Conservation (phyloP, 2,888 invertebrate genomes). For the Ochropleura leucogaster region DNA sequence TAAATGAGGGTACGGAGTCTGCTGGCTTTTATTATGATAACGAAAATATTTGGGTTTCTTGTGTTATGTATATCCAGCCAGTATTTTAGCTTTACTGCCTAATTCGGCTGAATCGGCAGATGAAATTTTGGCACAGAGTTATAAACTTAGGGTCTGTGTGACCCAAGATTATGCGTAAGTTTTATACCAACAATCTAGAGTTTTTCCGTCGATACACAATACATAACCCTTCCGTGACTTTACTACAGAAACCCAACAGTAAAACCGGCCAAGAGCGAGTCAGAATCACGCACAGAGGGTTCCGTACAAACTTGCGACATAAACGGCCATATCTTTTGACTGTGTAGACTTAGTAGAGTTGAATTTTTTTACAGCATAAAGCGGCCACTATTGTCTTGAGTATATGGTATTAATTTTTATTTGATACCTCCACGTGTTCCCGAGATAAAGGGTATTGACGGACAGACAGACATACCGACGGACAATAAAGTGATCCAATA, state of each 20-base stretch:
- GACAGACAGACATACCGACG: too few relatives aligned
- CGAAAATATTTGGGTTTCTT: conserved; percentile 28
- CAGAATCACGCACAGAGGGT: too few relatives aligned
- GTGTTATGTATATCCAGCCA: neutral
- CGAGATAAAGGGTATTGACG: too few relatives aligned
- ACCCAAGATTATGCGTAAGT: neutral
- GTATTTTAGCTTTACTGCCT: conserved; percentile 27
- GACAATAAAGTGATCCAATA: too few relatives aligned
- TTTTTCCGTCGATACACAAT: neutral
- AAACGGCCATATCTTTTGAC: too few relatives aligned
- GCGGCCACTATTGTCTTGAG: too few relatives aligned
- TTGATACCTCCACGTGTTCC: too few relatives aligned
- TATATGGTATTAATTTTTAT: too few relatives aligned
- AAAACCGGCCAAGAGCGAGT: neutral
- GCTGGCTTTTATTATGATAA: conserved; percentile 43
- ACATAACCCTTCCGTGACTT: neutral
- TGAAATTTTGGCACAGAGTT: neutral
- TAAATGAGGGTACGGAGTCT: conserved; percentile 49
- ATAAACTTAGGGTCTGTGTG: conserved; percentile 7
- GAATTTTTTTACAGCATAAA: too few relatives aligned
- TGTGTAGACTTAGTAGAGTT: too few relatives aligned
- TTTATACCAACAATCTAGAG: neutral
- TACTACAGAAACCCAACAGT: neutral
- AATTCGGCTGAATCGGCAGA: neutral
- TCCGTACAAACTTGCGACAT: too few relatives aligned